Base-by-base conservation (phyloP, 2,113 vertebrate genomes). In the Pyrgilauda ruficollis region DNA sequence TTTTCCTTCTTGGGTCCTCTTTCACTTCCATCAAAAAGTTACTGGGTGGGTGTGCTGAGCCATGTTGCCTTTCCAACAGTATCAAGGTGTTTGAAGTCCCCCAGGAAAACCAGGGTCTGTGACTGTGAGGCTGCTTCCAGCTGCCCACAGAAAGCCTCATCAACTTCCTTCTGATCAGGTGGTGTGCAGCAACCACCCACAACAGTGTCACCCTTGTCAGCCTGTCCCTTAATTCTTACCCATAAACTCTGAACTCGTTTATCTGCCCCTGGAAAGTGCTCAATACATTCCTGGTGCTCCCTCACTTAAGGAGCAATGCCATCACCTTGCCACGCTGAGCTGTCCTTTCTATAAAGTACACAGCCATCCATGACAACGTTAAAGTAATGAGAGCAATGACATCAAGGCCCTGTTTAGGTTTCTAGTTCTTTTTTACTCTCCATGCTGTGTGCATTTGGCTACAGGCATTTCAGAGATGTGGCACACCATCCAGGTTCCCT, bases 281-380 rank as follows among this genome's bases (percentile, higher is more conserved):
- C 3, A 10, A 11, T 11, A 31, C 39, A 21, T 44, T 62, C 33
- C 27, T 2, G 1, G 47, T 63, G 27, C 17, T 72, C 31, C 35
- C 33, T 22, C 39, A 26, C 39, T 31, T 52, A 26, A 26, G 15
- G 37, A 61, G 12, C 26, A 63, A 22, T 26, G 58, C 27, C 39
- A 53, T 31, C 21, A 33, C 67, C 39, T 37, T 0, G 0, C 27
- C 1, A 1, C 0, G 0, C 33, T 73, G 33, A 37, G 3, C 33
- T 37, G 33, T 73, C 22, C 33, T 53, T 84, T 63, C 47, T 37
- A 21, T 46, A 14, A 73, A 63, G 33, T 53, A 53, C 33, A 44
- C 33, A 73, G 39, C 17, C 27, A 27, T 24, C 55, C 20, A 31
- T 10, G 16, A 52, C 31, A 62, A 53, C 11, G 18, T 46, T 46